Conservation (phyloP, 2,888 invertebrate species). For the Malthinus seriepunctatus region DNA sequence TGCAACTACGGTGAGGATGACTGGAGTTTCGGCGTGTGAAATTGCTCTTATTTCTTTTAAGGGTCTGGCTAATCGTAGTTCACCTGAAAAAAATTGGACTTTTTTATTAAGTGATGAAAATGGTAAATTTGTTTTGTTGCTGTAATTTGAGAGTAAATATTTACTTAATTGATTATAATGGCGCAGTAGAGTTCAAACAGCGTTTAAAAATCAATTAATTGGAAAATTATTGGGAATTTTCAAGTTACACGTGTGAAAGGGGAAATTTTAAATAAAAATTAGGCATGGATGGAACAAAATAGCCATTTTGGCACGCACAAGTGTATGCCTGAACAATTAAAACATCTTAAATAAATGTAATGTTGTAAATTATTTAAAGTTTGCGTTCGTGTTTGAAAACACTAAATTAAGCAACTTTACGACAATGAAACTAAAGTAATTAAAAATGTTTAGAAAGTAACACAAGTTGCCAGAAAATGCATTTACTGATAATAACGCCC, state of each 20-base stretch:
- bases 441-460: conserved; percentile 11
- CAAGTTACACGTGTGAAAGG: no score
- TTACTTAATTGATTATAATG: conserved; percentile 6
- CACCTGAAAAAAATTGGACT: conserved; percentile 58
- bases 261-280: not conserved
- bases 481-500: conserved; percentile 1
- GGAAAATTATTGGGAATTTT: not conserved
- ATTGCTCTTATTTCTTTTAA: conserved; percentile 79
- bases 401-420: conserved; percentile 9
- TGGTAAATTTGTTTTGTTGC: no score
- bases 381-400: conserved; percentile 9
- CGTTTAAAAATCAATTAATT: not conserved
- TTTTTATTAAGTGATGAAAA: no score
- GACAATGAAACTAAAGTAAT: conserved; percentile 13
- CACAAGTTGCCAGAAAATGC: conserved; percentile 7
- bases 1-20: conserved; percentile 81
- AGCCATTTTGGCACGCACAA: not conserved
- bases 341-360: conserved; percentile 1
- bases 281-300: not conserved
- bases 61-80: conserved; percentile 70
- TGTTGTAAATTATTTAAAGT: conserved; percentile 3
- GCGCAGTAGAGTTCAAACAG: conserved; percentile 3
- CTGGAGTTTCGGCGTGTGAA: conserved; percentile 81
- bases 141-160: not conserved
- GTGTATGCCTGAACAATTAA: not conserved